phyloP scores from a whole-genome alignment of 2,797 vertebrate genomes.

The Enteromius fasciolatus region DNA sequence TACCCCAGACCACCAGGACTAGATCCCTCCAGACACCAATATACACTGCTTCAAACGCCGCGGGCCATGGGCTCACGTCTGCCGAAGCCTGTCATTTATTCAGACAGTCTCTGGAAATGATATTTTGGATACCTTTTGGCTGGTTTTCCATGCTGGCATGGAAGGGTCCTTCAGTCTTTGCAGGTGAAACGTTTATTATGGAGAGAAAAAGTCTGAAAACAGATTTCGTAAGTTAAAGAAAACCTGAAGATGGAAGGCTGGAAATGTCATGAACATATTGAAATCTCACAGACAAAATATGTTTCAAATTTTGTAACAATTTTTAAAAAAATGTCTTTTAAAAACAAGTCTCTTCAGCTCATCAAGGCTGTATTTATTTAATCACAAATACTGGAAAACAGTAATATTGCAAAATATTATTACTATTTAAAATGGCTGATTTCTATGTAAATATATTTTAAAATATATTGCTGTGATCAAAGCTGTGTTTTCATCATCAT shows the following conservation, averaged over 20 bases:
- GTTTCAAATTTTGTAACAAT: background rate
- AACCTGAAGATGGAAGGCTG: background rate
- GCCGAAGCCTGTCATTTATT: background rate
- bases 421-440: background rate
- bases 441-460: background rate
- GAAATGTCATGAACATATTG: no score
- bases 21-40: constrained; percentile 58
- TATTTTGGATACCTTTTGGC: background rate
- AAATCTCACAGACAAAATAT: background rate
- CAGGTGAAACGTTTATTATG: background rate
- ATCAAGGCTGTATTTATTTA: background rate
- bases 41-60: constrained; percentile 33
- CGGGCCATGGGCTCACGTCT: constrained; percentile 58
- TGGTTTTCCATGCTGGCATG: background rate
- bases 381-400: background rate
- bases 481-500: background rate
- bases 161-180: background rate
- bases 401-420: background rate
- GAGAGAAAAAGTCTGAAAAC: background rate
- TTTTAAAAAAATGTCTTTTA: background rate
- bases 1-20: constrained; percentile 70
- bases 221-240: background rate
- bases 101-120: background rate
- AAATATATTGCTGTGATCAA: no score
- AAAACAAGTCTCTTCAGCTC: background rate